Base-by-base conservation (phyloP, 1,140 invertebrate genomes). In the Drosophila santomea region DNA sequence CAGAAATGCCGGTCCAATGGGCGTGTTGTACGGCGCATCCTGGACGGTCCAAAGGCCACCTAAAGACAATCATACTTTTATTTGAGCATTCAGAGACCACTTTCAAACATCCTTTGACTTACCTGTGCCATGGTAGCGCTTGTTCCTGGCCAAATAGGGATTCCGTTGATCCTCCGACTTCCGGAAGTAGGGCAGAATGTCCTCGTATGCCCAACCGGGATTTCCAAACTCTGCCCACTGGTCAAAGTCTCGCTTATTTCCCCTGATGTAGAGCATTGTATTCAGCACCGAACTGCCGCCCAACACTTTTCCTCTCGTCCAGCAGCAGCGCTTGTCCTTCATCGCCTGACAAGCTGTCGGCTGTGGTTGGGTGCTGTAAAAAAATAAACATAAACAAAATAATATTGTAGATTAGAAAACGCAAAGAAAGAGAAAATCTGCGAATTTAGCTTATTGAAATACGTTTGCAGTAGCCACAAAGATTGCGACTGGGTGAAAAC, bases 191-290 rank as follows among this genome's bases (percentile, higher is more conserved):
- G 96, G 96, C 5, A 98, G 91, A 0, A 98, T 95, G 56, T 98
- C 96, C 47, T 97, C 95, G 91, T 96, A 99, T 2, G 96, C 95
- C 98, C 98, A 99, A 0, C 97, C 97, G 0, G 94, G 93, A 83
- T 98, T 98, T 0, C 98, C 98, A 43, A 97, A 94, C 0, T 94
- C 93, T 39, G 96, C 96, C 98, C 98, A 99, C 54, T 96, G 94
- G 91, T 99, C 97, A 83, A 95, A 99, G 91, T 99, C 98, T 3
- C 95, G 93, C 62, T 95, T 94, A 93, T 99, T 98, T 0, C 98
- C 98, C 61, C 98, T 93, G 6, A 99, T 95, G 91, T 99, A 99
- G 0, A 98, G 94, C 98, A 99, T 97, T 0, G 96, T 97, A 74
- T 97, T 97, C 0, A 97, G 92, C 1, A 97, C 96, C 14, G 95